These are phyloP conservation scores for Julus scandinavius DNA, from an alignment of 2,888 invertebrate genomes.

Conservation along the genomic window DNA sequence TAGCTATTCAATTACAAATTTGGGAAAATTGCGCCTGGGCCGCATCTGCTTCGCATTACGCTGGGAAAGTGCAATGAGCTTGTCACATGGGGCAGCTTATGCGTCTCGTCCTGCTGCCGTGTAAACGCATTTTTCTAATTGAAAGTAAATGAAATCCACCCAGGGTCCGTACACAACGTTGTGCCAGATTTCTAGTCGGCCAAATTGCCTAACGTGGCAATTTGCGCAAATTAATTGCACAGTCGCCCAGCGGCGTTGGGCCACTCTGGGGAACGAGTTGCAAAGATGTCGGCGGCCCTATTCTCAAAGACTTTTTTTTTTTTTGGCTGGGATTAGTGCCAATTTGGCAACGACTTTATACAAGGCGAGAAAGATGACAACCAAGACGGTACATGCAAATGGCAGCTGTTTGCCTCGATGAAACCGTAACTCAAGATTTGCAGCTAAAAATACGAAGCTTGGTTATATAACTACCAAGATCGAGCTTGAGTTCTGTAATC, in stretches of 20 bases:
- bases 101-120: too few relatives aligned
- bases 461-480: not conserved
- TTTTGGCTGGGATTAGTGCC: not conserved
- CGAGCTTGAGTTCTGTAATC: not conserved
- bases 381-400: not conserved
- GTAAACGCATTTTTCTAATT: not conserved
- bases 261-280: not conserved
- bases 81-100: too few relatives aligned
- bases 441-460: not conserved
- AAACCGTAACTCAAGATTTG: not conserved
- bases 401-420: constrained; percentile 28
- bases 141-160: constrained; percentile 16
- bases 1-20: constrained; percentile 15
- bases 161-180: not conserved
- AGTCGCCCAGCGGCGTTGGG: not conserved
- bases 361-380: not conserved
- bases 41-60: not conserved
- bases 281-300: not conserved
- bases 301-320: not conserved
- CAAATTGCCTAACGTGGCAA: not conserved
- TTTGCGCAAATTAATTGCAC: not conserved
- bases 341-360: not conserved
- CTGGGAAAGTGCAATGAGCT: too few relatives aligned
- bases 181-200: too few relatives aligned
- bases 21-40: not conserved